Conservation (phyloP, 2,797 vertebrate species). For the Oryzias dopingdopingensis region DNA sequence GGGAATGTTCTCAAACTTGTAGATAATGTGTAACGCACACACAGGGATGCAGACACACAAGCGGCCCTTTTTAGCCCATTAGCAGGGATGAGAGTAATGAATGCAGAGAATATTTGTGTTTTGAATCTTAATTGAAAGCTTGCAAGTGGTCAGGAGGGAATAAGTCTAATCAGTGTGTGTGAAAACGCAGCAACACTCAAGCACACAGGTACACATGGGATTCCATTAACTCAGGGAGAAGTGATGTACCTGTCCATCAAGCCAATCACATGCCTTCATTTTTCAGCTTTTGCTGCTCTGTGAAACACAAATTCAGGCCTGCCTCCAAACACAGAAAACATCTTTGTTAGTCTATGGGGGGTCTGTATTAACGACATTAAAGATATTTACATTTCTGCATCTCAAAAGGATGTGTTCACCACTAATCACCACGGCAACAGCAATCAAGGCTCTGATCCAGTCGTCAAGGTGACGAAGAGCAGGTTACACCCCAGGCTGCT, state of each 20-base stretch:
- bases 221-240: slow-evolving; percentile 9
- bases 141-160: slow-evolving; percentile 89
- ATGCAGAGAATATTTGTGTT: slow-evolving; percentile 88
- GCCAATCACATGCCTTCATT: no score
- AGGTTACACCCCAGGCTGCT: slow-evolving; percentile 47
- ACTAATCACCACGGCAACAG: slow-evolving; percentile 68
- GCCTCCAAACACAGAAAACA: no score
- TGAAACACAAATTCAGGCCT: no score
- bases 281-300: no score
- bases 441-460: slow-evolving; percentile 67
- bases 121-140: slow-evolving; percentile 94
- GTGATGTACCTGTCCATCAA: slow-evolving; percentile 36
- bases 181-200: slow-evolving; percentile 76
- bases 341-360: no score
- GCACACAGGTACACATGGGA: slow-evolving; percentile 7
- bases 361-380: no score
- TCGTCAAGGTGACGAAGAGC: slow-evolving; percentile 66
- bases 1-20: slow-evolving; percentile 50
- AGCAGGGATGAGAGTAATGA: slow-evolving; percentile 71
- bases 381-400: slow-evolving; percentile 1
- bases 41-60: slow-evolving; percentile 14
- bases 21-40: slow-evolving; percentile 22
- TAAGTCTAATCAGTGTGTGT: slow-evolving; percentile 87
- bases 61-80: slow-evolving; percentile 62
- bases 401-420: slow-evolving; percentile 42